phyloP scores from a whole-genome alignment of 2,797 vertebrate species.

The Hypotaenidia philippensis region DNA sequence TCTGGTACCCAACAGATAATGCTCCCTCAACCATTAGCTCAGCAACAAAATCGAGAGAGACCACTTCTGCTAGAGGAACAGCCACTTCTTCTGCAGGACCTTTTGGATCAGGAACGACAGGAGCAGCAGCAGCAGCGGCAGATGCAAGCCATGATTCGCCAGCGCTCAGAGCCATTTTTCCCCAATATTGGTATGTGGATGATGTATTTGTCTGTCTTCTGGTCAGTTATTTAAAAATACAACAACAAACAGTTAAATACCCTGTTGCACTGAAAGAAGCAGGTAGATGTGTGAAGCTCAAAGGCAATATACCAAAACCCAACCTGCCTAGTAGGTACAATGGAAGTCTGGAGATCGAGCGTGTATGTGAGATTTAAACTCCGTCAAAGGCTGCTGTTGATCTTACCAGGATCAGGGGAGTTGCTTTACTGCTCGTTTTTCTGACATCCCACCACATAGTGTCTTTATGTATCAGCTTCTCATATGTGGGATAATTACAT shows the following conservation, averaged over 20 bases:
- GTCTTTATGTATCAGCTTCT: background rate
- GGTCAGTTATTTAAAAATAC: background rate
- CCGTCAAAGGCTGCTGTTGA: background rate
- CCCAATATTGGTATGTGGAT: slow-evolving; percentile 92
- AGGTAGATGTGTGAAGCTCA: background rate
- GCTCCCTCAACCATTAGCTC: slow-evolving; percentile 83
- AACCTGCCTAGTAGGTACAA: background rate
- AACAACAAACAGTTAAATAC: background rate
- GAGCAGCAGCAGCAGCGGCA: slow-evolving; percentile 98
- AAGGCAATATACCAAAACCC: background rate
- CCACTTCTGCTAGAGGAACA: slow-evolving; percentile 96
- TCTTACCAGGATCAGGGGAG: background rate
- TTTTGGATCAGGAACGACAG: slow-evolving; percentile 96
- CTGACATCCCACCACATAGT: background rate
- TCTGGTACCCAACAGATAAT: slow-evolving; percentile 84
- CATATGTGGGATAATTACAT: background rate
- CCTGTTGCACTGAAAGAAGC: background rate
- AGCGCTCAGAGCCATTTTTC: slow-evolving; percentile 96
- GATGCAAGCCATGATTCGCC: slow-evolving; percentile 99
- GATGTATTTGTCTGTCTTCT: background rate
- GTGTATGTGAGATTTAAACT: background rate
- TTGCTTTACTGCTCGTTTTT: background rate
- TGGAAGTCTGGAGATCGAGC: background rate
- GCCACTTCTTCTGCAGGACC: slow-evolving; percentile 95
- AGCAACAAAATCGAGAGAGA: slow-evolving; percentile 85